A percentile compares a stretch with the other conserved stretches of the same genome.
phyloP scores from a whole-genome alignment of 92 coral and sea anemone genomes.

The Porites cylindrica region DNA sequence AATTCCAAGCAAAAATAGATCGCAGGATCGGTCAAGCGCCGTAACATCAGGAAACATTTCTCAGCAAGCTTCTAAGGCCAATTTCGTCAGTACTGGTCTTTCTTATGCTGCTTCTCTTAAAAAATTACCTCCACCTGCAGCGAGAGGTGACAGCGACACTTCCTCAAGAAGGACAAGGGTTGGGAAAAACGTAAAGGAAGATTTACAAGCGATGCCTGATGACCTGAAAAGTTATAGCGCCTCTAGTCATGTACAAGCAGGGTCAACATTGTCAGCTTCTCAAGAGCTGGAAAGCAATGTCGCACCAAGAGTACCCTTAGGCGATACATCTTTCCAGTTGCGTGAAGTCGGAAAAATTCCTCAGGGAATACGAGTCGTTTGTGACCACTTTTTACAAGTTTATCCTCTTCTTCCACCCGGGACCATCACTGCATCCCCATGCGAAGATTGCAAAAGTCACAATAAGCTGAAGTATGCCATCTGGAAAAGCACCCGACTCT shows the following conservation, averaged over 20 bases:
- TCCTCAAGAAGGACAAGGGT: neutral
- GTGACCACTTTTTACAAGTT: slow-evolving; percentile 47
- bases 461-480: slow-evolving; percentile 14
- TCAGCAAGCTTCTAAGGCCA: too few relatives aligned
- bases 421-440: neutral
- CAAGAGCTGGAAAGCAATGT: neutral
- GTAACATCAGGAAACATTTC: neutral
- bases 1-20: neutral
- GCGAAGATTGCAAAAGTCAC: neutral
- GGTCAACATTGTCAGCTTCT: neutral
- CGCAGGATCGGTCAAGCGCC: too few relatives aligned
- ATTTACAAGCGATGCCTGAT: neutral
- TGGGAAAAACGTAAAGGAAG: too few relatives aligned
- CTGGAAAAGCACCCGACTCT: neutral
- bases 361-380: slow-evolving; percentile 45
- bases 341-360: slow-evolving; percentile 9
- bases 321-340: neutral
- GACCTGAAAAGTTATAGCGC: neutral
- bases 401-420: neutral
- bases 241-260: neutral
- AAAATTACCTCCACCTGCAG: neutral
- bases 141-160: neutral
- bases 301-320: neutral
- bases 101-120: neutral
- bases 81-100: neutral